phyloP scores from a whole-genome alignment of 2,113 vertebrate genomes.

The Dasyurus viverrinus region DNA sequence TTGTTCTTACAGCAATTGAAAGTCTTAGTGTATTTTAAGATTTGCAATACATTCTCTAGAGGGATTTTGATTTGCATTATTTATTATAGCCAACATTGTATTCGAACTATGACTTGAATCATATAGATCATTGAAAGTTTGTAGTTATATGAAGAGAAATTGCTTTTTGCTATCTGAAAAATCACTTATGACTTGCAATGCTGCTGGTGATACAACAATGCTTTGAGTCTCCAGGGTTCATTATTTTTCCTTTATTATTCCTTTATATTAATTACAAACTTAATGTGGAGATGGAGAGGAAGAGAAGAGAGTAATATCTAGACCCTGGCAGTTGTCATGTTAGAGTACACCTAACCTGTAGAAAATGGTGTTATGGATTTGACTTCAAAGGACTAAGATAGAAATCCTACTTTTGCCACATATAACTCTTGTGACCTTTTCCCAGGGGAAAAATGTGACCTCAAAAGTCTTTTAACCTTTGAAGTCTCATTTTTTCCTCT shows the following conservation, averaged over 20 bases:
- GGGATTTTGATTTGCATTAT: neutral
- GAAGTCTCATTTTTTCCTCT: neutral
- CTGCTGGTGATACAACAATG: neutral
- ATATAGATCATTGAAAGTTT: neutral
- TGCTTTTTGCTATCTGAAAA: neutral
- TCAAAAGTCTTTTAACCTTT: neutral
- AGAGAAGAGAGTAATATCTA: neutral
- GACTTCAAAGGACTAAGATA: neutral
- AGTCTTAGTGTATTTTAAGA: neutral
- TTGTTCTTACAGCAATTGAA: neutral
- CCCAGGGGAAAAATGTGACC: too few species aligned
- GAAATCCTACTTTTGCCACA: neutral
- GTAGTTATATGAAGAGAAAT: neutral
- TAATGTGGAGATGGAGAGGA: neutral
- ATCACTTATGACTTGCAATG: neutral
- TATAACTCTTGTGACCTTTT: neutral
- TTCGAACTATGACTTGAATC: neutral
- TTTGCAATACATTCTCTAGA: neutral
- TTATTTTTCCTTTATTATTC: neutral
- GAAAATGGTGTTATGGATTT: neutral
- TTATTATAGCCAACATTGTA: neutral
- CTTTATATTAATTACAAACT: neutral
- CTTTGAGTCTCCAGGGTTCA: neutral
- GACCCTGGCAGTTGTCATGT: neutral
- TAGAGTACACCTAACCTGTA: neutral